Evolutionary conservation across 2,113 vertebrate species (phyloP), one percentile per base, ranked within the genome.

Genomic region (Colistium nudipinnis): DNA sequence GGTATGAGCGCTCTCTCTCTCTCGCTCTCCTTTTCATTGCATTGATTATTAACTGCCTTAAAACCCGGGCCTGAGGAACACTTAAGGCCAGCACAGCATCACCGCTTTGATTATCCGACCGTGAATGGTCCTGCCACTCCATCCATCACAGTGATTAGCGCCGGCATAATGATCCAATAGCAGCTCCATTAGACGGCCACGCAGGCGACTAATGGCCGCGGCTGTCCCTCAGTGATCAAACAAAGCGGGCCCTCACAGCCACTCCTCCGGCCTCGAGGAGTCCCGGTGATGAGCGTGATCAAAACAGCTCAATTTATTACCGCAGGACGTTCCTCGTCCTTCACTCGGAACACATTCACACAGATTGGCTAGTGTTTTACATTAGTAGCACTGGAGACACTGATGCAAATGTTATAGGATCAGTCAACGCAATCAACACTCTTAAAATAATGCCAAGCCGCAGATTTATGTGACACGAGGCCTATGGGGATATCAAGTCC

Each of bases 1-100:
- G 97, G 98, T 99, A 94, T 1, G 43, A n/a, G 44, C 13, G 20
- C 7, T 17, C 1, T 51, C 20, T 52, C 16, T 53, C 16, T 27
- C 28, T 47, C 20, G 25, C 7, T 67, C 51, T 28, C 31, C 17
- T 36, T 57, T 38, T 36, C 6, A 48, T 20, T 28, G 30, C 20
- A 27, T 1, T 30, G 9, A 38, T 41, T 38, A 27, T 60, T 14
- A 41, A 54, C 9, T 24, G 11, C 36, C 49, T 41, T 4, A 28
- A 62, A 52, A 16, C 28, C 1, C 3, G 4, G 11, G 7, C 12
- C 57, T 38, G 38, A 27, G n/a, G 30, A 63, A 64, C 39, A 44
- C 28, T 39, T 74, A 48, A n/a, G 51, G 1, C 11, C 24, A 14
- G 30, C 60, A 14, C 17, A 55, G 33, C 47, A 54, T 61, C 64